phyloP scores from a whole-genome alignment of 2,113 vertebrate genomes.

The Zootoca vivipara region DNA sequence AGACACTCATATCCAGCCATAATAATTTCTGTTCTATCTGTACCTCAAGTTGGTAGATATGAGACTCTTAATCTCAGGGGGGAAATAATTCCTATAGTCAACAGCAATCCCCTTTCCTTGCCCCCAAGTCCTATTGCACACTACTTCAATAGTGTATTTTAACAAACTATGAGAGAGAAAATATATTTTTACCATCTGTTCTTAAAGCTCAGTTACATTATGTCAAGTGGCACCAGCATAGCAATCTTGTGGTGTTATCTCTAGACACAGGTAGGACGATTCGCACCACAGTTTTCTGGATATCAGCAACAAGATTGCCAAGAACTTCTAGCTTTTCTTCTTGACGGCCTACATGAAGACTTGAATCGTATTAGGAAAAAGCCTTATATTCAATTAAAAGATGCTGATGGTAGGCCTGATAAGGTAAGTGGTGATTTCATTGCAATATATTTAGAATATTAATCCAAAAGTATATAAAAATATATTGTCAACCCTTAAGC shows the following conservation, averaged over 20 bases:
- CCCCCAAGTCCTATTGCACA: not conserved
- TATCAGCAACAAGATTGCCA: conserved; percentile 99
- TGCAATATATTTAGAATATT: not conserved
- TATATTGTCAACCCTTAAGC: not conserved
- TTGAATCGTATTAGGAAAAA: conserved; percentile 98
- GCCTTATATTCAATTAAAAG: conserved; percentile 97
- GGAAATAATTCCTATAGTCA: not conserved
- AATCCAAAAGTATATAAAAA: not conserved
- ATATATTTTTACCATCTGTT: not conserved
- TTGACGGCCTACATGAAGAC: conserved; percentile 97
- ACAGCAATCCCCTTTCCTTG: not conserved
- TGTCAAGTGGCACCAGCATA: not conserved
- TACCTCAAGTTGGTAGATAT: no score
- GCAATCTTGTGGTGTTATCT: not conserved
- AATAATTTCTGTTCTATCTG: not conserved
- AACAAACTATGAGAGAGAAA: not conserved
- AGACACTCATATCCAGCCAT: not conserved
- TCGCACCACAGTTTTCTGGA: conserved; percentile 97
- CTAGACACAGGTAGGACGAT: conserved; percentile 96
- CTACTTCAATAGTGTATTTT: not conserved
- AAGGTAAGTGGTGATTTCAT: conserved; percentile 78
- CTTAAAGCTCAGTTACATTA: not conserved
- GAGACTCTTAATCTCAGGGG: no score
- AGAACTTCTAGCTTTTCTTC: conserved; percentile 95
- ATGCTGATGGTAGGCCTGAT: conserved; percentile 93